phyloP scores from a whole-genome alignment of 2,888 invertebrate species.

The Ischnura elegans region DNA sequence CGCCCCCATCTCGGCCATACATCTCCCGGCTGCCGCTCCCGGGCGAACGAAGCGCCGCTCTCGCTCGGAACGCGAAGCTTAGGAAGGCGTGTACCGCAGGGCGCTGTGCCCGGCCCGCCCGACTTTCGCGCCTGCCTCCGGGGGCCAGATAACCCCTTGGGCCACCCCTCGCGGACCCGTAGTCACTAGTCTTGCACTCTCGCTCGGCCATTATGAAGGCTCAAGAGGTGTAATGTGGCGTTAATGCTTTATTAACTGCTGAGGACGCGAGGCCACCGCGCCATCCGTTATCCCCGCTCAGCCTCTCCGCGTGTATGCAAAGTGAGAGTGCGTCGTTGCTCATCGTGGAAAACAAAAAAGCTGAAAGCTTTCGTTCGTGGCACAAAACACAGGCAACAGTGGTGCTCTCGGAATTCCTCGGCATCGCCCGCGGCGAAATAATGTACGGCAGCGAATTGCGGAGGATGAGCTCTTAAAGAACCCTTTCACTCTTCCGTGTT shows the following conservation, averaged over 20 bases:
- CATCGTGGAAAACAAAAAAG: slow-evolving; percentile 34
- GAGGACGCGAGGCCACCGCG: slow-evolving; percentile 2
- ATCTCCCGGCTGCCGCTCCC: background rate
- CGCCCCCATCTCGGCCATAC: background rate
- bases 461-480: background rate
- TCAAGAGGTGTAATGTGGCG: slow-evolving; percentile 56
- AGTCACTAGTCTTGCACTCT: background rate
- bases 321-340: background rate
- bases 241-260: slow-evolving; percentile 62
- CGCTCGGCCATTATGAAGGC: slow-evolving; percentile 34
- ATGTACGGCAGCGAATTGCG: background rate
- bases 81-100: slow-evolving; percentile 27
- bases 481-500: background rate
- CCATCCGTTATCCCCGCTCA: slow-evolving; percentile 30
- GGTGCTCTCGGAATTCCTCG: slow-evolving; percentile 41
- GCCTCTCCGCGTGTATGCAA: background rate
- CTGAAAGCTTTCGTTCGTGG: slow-evolving; percentile 26
- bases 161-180: background rate
- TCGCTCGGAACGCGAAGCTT: background rate
- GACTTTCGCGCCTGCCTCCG: slow-evolving; percentile 21
- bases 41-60: slow-evolving; percentile 8
- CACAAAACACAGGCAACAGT: background rate
- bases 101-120: slow-evolving; percentile 5
- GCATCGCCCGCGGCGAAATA: background rate
- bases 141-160: slow-evolving; percentile 28